Conservation (phyloP, 2,888 invertebrate genomes). For the Auanema freiburgensis region DNA sequence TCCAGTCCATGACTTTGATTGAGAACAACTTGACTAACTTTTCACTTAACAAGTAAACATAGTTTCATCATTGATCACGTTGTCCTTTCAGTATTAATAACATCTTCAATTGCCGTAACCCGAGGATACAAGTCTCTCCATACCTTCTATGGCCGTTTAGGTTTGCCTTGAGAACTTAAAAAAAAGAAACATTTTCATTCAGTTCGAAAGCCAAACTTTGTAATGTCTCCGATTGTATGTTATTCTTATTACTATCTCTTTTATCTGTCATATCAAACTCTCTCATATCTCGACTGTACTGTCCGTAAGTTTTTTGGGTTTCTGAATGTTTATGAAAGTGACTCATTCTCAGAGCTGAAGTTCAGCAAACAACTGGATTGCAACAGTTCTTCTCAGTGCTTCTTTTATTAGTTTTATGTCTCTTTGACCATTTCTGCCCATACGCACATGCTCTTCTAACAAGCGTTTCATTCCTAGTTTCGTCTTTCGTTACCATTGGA, state of each 20-base stretch:
- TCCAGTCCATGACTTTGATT: constrained; percentile 92
- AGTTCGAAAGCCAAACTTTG: constrained; percentile 48
- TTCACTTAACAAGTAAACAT: constrained; percentile 70
- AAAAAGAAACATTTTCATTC: constrained; percentile 8
- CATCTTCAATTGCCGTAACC: constrained; percentile 57
- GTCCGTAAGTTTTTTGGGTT: constrained; percentile 43
- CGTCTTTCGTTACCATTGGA: constrained; percentile 67
- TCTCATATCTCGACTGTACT: constrained; percentile 48
- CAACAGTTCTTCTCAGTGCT: constrained; percentile 54
- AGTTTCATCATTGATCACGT: neutral
- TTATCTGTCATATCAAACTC: constrained; percentile 55
- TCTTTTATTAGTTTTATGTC: constrained; percentile 43
- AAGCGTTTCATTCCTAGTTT: constrained; percentile 78
- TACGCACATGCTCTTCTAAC: constrained; percentile 75
- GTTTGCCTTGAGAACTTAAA: constrained; percentile 12
- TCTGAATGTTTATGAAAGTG: neutral
- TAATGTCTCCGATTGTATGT: constrained; percentile 53
- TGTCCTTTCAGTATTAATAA: constrained; percentile 49
- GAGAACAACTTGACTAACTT: constrained; percentile 86
- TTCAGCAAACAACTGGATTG: constrained; percentile 48
- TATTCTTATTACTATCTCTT: constrained; percentile 51
- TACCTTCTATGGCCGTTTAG: constrained; percentile 59
- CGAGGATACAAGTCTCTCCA: constrained; percentile 52
- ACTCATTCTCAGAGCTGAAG: constrained; percentile 42
- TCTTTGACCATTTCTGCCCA: constrained; percentile 43